Percentiles rank a stretch among this genome's conserved stretches.
Evolutionary conservation across 2,888 invertebrate species (phyloP).

Genomic region (Thera obeliscata): DNA sequence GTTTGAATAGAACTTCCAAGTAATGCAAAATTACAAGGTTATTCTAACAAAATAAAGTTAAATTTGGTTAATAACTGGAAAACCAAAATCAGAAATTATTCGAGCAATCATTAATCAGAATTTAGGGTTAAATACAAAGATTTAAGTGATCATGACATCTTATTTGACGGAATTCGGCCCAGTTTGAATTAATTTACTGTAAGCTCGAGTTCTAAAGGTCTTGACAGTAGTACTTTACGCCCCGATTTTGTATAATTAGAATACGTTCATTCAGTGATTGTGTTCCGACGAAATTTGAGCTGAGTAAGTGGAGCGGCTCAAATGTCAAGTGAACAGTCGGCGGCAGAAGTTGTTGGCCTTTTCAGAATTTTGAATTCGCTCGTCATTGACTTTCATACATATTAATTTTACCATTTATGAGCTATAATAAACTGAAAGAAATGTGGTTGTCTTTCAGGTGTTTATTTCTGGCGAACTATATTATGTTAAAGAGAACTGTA

Average conservation of each 20-base stretch:
- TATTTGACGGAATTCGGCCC: slow-evolving; percentile 5
- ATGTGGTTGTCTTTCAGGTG: too few relatives aligned
- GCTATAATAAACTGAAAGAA: too few relatives aligned
- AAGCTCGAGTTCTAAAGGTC: slow-evolving; percentile 8
- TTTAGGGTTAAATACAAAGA: not conserved
- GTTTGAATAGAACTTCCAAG: too few relatives aligned
- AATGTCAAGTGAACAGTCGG: not conserved
- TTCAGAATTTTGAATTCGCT: too few relatives aligned
- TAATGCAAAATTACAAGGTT: too few relatives aligned
- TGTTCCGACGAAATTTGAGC: not conserved
- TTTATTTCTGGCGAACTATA: too few relatives aligned
- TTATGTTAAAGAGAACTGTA: too few relatives aligned
- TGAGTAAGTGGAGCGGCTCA: not conserved
- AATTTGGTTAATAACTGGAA: not conserved
- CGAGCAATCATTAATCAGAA: not conserved
- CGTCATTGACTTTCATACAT: too few relatives aligned
- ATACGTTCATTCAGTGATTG: slow-evolving; percentile 8
- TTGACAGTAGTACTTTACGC: slow-evolving; percentile 4
- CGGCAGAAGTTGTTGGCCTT: too few relatives aligned
- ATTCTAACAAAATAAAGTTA: not conserved
- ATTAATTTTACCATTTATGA: too few relatives aligned
- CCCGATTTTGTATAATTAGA: slow-evolving; percentile 12
- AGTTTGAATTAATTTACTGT: slow-evolving; percentile 13
- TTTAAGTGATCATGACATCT: not conserved
- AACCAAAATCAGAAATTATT: not conserved